Conservation (phyloP, 2,797 vertebrate genomes). For the Merluccius polli region DNA sequence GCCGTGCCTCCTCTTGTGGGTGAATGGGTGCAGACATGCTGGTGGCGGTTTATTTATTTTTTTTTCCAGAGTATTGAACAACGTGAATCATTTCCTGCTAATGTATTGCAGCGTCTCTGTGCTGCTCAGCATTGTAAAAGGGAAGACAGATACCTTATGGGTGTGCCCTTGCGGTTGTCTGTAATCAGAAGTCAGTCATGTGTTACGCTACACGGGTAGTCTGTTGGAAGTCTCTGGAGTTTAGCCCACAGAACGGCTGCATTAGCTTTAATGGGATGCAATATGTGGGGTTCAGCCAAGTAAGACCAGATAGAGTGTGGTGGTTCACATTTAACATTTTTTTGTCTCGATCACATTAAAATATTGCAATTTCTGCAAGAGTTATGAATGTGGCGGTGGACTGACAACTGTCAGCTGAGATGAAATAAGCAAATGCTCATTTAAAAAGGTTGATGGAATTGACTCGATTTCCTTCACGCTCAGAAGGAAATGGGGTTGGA, state of each 20-base stretch:
- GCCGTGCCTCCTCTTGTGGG: too few relatives aligned
- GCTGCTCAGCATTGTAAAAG: constrained; percentile 31
- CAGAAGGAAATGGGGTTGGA: neutral
- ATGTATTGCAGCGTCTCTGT: neutral
- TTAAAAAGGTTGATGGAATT: constrained; percentile 1
- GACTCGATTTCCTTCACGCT: neutral
- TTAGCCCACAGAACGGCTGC: constrained; percentile 18
- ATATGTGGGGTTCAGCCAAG: constrained; percentile 4
- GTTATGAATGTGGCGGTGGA: neutral
- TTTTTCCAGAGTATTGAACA: neutral
- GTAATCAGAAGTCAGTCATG: constrained; percentile 46
- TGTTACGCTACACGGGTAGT: constrained; percentile 32
- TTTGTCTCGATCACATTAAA: neutral
- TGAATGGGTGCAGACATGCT: neutral
- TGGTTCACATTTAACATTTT: neutral
- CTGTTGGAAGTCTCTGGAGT: constrained; percentile 5
- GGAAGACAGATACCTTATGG: constrained; percentile 41
- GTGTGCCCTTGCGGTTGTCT: constrained; percentile 28
- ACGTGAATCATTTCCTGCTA: neutral
- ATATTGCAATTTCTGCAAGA: neutral
- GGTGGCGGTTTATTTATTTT: neutral
- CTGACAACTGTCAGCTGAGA: neutral
- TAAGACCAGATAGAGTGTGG: neutral
- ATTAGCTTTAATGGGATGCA: constrained; percentile 38
- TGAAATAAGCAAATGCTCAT: constrained; percentile 1